Evolutionary conservation across 1,140 invertebrate genomes (phyloP), one percentile per base, ranked within the genome.

Genomic region (Hirudo medicinalis): DNA sequence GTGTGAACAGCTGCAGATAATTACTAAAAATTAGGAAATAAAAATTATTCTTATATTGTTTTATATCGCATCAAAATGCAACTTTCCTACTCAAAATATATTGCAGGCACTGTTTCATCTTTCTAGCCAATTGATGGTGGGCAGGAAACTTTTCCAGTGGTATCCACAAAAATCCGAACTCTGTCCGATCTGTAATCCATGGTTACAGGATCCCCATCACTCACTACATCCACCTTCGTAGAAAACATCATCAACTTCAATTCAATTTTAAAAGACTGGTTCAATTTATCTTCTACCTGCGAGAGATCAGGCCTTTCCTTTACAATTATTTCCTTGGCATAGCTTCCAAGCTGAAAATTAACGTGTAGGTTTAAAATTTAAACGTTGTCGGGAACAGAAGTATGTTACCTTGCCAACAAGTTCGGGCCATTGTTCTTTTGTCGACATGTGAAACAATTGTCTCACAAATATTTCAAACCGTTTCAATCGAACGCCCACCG

Each of bases 161-260:
- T 15, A 63, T 63, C 57, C 22, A 32, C 29, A 32, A 63, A 63
- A 25, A 63, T 63, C 29, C 57, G 22, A 22, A 63, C 57, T 32
- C 57, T 63, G 13, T 63, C 57, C 6, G 22, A 22, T 32, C 20
- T 63, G 57, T 63, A 63, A n/a, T 63, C 57, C 57, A 63, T 63
- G 22, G 57, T 63, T 63, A 63, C 57, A 22, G 57, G 57, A 13
- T 22, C 3, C 11, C 15, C 15, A 8, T 63, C 57, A 13, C 57
- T 63, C 22, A 63, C 17, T 22, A 63, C 20, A 25, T 63, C 20
- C 57, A 63, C 57, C 57, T 63, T 63, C 11, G 22, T 13, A 63
- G 20, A 63, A 13, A 63, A 63, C 11, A 25, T 63, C 1, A 11
- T 13, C 29, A n/a, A 11, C 8, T 25, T 25, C 22, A 63, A 63